These are phyloP conservation scores for Eidolon helvum DNA, from an alignment of 2,113 vertebrate genomes.

Conservation along the genomic window DNA sequence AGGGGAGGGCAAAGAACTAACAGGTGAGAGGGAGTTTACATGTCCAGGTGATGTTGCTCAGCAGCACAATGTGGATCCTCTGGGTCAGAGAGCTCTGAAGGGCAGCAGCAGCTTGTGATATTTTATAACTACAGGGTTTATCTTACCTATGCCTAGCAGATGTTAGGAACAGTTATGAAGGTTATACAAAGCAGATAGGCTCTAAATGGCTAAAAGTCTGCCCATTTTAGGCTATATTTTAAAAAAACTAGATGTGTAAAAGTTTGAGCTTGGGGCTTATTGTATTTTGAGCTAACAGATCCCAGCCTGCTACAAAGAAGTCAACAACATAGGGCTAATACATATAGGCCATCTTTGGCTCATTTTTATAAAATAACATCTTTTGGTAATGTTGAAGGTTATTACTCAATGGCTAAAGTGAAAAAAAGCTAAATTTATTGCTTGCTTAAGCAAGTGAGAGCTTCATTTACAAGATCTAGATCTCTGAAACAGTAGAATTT, in stretches of 20 bases:
- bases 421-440: not conserved
- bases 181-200: not conserved
- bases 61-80: not conserved
- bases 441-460: constrained; percentile 8
- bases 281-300: not conserved
- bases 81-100: constrained; percentile 2
- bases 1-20: not conserved
- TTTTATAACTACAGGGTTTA: not conserved
- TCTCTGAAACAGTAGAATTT: constrained; percentile 11
- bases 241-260: not conserved
- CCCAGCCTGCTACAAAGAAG: not conserved
- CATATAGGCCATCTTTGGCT: not conserved
- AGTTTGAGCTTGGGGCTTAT: not conserved
- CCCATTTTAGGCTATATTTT: not conserved
- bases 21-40: not conserved
- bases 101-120: not conserved
- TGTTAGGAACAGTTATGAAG: not conserved
- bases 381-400: constrained; percentile 23
- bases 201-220: not conserved
- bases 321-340: constrained; percentile 2
- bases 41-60: not conserved
- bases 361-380: not conserved
- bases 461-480: not conserved
- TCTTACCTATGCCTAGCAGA: not conserved
- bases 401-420: not conserved